These are phyloP conservation scores for Phasia obesa DNA, from an alignment of 2,888 invertebrate genomes.

Conservation along the genomic window DNA sequence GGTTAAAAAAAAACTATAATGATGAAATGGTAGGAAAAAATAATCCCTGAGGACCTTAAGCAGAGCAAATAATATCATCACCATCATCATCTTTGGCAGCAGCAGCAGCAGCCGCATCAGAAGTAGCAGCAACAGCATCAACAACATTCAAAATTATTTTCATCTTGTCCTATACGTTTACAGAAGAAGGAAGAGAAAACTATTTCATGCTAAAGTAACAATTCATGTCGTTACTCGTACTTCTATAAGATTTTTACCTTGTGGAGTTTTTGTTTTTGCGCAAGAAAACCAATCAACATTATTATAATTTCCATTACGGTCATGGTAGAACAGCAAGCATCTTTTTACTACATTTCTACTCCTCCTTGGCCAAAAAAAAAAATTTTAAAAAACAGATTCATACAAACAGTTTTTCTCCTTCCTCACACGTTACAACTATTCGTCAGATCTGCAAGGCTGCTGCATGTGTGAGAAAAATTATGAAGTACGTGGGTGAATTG, in stretches of 20 bases:
- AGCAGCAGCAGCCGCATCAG: too few species aligned
- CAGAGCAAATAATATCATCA: conserved; percentile 51
- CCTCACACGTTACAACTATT: conserved; percentile 35
- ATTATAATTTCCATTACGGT: conserved; percentile 73
- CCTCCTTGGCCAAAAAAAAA: background rate
- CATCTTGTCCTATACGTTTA: conserved; percentile 24
- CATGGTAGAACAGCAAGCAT: conserved; percentile 65
- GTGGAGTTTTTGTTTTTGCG: conserved; percentile 21
- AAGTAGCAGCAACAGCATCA: background rate
- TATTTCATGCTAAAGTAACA: conserved; percentile 65
- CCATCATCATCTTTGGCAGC: background rate
- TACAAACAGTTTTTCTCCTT: conserved; percentile 31
- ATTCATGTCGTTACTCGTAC: conserved; percentile 55
- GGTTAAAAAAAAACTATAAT: conserved; percentile 22
- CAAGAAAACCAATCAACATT: conserved; percentile 74
- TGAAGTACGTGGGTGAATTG: conserved; percentile 18
- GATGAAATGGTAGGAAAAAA: conserved; percentile 44
- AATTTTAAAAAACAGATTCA: background rate
- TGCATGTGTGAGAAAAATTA: conserved; percentile 46
- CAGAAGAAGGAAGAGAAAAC: conserved; percentile 43
- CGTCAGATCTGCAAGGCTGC: conserved; percentile 3
- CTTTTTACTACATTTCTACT: conserved; percentile 34
- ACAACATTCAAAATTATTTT: background rate
- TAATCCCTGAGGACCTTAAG: conserved; percentile 63
- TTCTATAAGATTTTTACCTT: conserved; percentile 31